phyloP scores from a whole-genome alignment of 2,888 invertebrate genomes.

The Drosophila conformis region DNA sequence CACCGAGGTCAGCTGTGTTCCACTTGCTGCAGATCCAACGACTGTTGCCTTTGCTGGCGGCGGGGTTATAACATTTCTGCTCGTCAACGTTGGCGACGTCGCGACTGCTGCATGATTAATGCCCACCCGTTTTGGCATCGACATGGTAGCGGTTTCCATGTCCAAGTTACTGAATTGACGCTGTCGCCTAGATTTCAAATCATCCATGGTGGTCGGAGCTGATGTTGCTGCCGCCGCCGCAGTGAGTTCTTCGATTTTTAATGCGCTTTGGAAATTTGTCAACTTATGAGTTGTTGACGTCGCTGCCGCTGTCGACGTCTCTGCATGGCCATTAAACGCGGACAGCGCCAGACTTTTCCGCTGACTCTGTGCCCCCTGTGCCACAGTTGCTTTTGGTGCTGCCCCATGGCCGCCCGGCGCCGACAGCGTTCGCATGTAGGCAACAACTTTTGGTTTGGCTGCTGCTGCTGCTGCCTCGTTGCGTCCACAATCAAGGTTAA shows the following conservation, averaged over 20 bases:
- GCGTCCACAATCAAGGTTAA: conserved; percentile 84
- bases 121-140: conserved; percentile 83
- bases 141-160: conserved; percentile 77
- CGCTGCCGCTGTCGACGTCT: conserved; percentile 41
- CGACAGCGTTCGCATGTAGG: conserved; percentile 83
- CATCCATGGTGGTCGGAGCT: conserved; percentile 67
- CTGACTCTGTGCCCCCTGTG: conserved; percentile 59
- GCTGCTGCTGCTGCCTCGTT: conserved; percentile 65
- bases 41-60: conserved; percentile 52
- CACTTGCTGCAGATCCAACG: conserved; percentile 35
- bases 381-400: conserved; percentile 34
- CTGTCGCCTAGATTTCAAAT: conserved; percentile 81
- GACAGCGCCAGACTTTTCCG: conserved; percentile 66
- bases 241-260: conserved; percentile 83
- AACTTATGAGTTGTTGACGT: conserved; percentile 72
- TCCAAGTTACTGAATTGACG: conserved; percentile 81
- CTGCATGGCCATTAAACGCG: conserved; percentile 59
- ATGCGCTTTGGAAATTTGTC: conserved; percentile 82
- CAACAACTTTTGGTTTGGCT: conserved; percentile 74
- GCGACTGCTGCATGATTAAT: conserved; percentile 78
- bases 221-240: conserved; percentile 39
- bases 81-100: conserved; percentile 66
- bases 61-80: conserved; percentile 69
- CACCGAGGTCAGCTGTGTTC: conserved; percentile 58
- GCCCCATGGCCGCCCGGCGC: conserved; percentile 73